phyloP scores from a whole-genome alignment of 2,113 vertebrate species.

The Thamnaconus septentrionalis region DNA sequence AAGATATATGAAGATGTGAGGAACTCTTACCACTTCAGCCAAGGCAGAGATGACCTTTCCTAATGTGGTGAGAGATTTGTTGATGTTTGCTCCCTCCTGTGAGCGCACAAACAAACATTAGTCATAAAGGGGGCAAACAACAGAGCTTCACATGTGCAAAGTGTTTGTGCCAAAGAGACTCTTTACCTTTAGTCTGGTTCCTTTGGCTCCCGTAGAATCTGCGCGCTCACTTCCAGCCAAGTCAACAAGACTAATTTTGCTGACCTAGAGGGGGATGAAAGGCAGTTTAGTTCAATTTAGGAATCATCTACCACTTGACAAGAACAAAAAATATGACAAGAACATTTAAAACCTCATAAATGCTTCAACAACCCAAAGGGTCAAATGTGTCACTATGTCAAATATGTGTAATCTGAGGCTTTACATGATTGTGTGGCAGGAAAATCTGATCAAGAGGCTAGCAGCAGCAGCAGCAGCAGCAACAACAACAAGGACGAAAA shows the following conservation, averaged over 20 bases:
- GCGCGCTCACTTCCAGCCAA: constrained; percentile 96
- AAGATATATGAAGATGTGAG: neutral
- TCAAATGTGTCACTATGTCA: constrained; percentile 9
- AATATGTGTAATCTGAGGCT: constrained; percentile 30
- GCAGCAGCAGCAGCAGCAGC: no score
- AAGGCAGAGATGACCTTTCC: constrained; percentile 98
- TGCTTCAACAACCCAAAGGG: neutral
- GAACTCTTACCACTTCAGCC: constrained; percentile 94
- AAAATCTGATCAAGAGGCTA: constrained; percentile 35
- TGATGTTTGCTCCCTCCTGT: constrained; percentile 99
- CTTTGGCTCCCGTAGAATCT: constrained; percentile 98
- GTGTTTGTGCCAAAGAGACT: neutral
- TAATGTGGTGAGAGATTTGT: constrained; percentile 97
- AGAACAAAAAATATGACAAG: neutral
- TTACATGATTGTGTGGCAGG: constrained; percentile 4
- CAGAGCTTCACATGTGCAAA: no score
- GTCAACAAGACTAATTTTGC: constrained; percentile 98
- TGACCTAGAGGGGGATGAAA: constrained; percentile 81
- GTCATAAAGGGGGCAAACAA: neutral
- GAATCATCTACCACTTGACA: constrained; percentile 8
- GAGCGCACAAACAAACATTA: constrained; percentile 25
- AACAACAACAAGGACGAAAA: constrained; percentile 44
- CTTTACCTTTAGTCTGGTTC: constrained; percentile 93
- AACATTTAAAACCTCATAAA: neutral
- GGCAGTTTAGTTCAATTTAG: constrained; percentile 22